Evolutionary conservation across 2,888 invertebrate species (phyloP), one percentile per base, ranked within the genome.

Genomic region (Cheilosia grossa): DNA sequence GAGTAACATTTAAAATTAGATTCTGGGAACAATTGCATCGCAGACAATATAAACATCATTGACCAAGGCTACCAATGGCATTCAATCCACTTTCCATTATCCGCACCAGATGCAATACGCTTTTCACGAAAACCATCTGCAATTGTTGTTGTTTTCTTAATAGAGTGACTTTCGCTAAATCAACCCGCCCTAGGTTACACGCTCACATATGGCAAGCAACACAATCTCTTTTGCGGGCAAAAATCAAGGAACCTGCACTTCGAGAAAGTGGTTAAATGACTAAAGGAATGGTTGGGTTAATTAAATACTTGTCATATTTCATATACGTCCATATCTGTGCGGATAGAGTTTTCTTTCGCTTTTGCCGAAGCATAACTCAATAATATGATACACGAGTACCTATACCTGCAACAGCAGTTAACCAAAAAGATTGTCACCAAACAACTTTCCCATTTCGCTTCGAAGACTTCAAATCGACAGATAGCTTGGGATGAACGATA

Each of bases 371-470:
- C 53, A 63, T 64, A 49, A 58, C 58, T 58, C 58, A 42, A 42
- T 30, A 21, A 24, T 15, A 24, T 51, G 24, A 24, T 51, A 51
- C 24, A 17, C 4, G 44, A 44, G 21, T 56, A 54, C n/a, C 27
- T 42, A 42, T 49, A 24, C 59, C 40, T 30, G 5, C 7, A 17
- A 13, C 6, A 40, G 21, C 63, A 64, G 58, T 81, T 49, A 53
- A 75, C 59, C 56, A 77, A 64, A 49, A 66, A 78, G 42, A 78
- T 58, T 79, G 82, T 82, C 73, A 79, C 79, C 69, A 64, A 73
- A 74, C 82, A 82, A 74, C 82, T 82, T 82, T 82, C 79, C 70
- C 77, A 77, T 79, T 63, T 64, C 63, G 13, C n/a, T 17, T 24
- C 30, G 67, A 75, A 49, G 56, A 58, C 37, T 70, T 70, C 7